Base-by-base conservation (phyloP, 1,140 invertebrate genomes). In the Scylla paramamosain region DNA sequence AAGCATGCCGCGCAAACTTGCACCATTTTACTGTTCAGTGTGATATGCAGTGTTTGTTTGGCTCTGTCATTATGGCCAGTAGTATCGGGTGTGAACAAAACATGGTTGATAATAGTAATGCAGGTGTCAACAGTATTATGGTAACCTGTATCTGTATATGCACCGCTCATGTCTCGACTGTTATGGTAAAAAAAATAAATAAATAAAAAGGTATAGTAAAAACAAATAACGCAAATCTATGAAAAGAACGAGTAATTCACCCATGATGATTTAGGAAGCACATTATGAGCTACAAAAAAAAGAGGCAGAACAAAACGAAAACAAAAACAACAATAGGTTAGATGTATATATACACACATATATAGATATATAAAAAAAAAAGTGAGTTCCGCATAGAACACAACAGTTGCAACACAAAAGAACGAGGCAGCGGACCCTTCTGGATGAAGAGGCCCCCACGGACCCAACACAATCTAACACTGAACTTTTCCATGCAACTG, bases 401-500 rank as follows among this genome's bases (percentile, higher is more conserved):
- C 67, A 77, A 77, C 16, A 20, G n/a, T 20, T n/a, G 20, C n/a
- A 77, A 77, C 67, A 77, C 67, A 77, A 77, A 77, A 77, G 67
- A 7, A 77, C 67, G 20, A 77, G 67, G n/a, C 67, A 77, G 25
- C 67, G 20, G 20, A 25, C 67, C 67, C 4, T 25, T 1, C 20
- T 25, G 25, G 16, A n/a, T n/a, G 16, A 77, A n/a, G 67, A 77
- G 67, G 67, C 20, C 12, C 20, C 20, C 25, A n/a, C 67, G 67
- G n/a, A 77, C 67, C 67, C 4, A 12, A n/a, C 67, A 77, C 67
- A 77, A 77, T 77, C 67, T 77, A 77, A n/a, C 67, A 77, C 20
- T n/a, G 67, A 77, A 77, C 67, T n/a, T 77, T 77, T 77, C 67
- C 67, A 77, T 77, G 67, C 67, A 77, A 77, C 67, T 77, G 67